Evolutionary conservation across 2,113 vertebrate genomes (phyloP), one percentile per base, ranked within the genome.

Genomic region (Phoenicopterus ruber): DNA sequence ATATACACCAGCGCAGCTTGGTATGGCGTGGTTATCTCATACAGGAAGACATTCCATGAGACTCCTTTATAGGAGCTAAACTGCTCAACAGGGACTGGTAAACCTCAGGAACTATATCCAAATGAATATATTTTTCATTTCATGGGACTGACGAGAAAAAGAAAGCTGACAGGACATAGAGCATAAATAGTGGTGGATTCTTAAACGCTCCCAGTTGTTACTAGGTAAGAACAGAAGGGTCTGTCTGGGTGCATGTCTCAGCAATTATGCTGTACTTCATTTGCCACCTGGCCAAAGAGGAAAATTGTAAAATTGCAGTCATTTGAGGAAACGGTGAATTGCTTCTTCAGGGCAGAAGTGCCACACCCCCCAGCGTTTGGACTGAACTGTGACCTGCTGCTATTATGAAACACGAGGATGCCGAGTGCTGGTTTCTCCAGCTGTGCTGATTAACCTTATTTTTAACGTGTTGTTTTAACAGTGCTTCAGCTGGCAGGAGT

Each of bases 21-120:
- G 20, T 21, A 28, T 3, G 25, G 31, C 0, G 0, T 6, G 13
- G 55, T 36, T 18, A 6, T 50, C 28, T 62, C 61, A 6, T 0
- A 1, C 2, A 28, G 73, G 42, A 55, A 29, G 21, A 24, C 7
- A 3, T n/a, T 50, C n/a, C 57, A n/a, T 2, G 40, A n/a, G 25
- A 16, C 47, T 54, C 38, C n/a, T 66, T 57, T 24, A 31, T 32
- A 74, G 38, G 18, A 80, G 50, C 17, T 52, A 9, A 76, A 26
- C 25, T 16, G 47, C 0, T 2, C 67, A 31, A 52, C n/a, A 57
- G 36, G 32, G 21, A 26, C 28, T 17, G 34, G 26, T 10, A 69
- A 42, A 55, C 47, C 57, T 47, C 76, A 69, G 81, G 42, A 93
- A 28, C 47, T 49, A 15, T 15, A 44, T 6, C 13, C 4, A 1